These are phyloP conservation scores for Gorsachius magnificus DNA, from an alignment of 2,797 vertebrate genomes.

Conservation along the genomic window DNA sequence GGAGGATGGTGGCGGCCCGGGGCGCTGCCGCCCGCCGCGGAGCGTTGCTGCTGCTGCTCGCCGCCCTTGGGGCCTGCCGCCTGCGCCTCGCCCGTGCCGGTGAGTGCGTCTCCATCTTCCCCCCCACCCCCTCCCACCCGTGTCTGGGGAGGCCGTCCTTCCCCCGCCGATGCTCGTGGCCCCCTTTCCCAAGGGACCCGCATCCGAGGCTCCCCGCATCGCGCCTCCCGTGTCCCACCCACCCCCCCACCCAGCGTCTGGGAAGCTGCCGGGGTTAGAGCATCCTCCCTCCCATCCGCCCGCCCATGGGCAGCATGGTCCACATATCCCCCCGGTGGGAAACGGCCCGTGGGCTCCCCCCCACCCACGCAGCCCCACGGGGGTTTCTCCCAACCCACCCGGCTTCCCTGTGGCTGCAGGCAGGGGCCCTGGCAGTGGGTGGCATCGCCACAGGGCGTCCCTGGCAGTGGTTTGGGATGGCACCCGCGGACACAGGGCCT, in stretches of 20 bases:
- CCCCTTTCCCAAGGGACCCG: background rate
- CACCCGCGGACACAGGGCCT: background rate
- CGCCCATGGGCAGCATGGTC: too few species aligned
- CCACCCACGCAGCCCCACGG: background rate
- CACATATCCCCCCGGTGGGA: background rate
- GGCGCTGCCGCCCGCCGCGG: conserved; percentile 1
- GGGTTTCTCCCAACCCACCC: background rate
- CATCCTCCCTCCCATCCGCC: background rate
- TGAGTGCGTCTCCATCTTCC: background rate
- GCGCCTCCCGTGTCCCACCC: background rate
- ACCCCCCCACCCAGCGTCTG: too few species aligned
- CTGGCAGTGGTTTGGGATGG: background rate
- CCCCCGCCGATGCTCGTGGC: background rate
- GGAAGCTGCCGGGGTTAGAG: background rate
- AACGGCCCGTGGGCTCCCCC: background rate
- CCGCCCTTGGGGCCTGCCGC: background rate
- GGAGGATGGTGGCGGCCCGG: conserved; percentile 23
- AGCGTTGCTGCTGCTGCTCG: background rate
- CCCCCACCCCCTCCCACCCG: background rate
- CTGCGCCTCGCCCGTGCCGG: background rate
- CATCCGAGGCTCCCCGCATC: background rate
- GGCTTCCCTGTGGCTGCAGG: background rate
- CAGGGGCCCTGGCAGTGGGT: background rate
- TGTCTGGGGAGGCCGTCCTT: background rate
- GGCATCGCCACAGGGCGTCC: background rate